Evolutionary conservation across 1,140 invertebrate genomes (phyloP).

Genomic region (Chironomus tepperi): DNA sequence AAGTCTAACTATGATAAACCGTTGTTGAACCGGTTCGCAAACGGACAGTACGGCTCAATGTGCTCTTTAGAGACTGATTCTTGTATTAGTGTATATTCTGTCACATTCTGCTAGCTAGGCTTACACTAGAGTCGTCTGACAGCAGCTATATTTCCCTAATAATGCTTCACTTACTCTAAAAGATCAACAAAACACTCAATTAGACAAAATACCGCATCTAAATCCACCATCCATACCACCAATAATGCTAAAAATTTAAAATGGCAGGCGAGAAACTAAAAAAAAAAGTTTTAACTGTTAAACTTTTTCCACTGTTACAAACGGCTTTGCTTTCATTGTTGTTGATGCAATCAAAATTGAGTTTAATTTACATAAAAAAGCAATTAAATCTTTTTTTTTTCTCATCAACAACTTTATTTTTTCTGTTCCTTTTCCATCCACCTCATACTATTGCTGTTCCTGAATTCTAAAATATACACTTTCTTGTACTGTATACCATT

Average conservation of each 20-base stretch:
- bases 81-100: no score
- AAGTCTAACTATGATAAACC: no score
- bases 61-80: no score
- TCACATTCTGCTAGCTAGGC: no score
- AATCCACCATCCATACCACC: no score
- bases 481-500: neutral
- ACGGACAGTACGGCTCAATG: no score
- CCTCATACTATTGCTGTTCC: neutral
- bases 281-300: neutral
- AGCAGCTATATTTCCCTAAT: no score
- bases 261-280: conserved; percentile 11
- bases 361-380: conserved; percentile 23
- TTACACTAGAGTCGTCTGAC: no score
- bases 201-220: no score
- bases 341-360: conserved; percentile 23
- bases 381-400: conserved; percentile 18
- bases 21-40: no score
- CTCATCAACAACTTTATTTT: conserved; percentile 10
- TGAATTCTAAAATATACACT: neutral
- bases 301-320: conserved; percentile 20
- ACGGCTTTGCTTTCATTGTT: conserved; percentile 20
- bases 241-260: neutral
- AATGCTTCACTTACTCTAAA: no score
- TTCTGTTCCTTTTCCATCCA: neutral
- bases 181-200: no score